phyloP scores from a whole-genome alignment of 2,888 invertebrate species.

The Achlya flavicornis region DNA sequence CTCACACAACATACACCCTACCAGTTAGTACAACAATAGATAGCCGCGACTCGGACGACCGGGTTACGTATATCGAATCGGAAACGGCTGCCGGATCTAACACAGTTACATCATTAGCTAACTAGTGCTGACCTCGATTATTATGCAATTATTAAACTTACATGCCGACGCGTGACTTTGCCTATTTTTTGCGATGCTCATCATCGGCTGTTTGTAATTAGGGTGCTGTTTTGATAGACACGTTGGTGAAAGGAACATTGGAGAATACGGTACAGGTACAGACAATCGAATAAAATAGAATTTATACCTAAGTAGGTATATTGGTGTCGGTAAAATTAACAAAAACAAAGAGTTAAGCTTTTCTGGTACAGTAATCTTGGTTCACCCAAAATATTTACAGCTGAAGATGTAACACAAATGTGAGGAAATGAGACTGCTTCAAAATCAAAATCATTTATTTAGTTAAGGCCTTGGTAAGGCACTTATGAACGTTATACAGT shows the following conservation, averaged over 20 bases:
- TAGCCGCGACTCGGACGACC: slow-evolving; percentile 16
- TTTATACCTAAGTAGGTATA: no score
- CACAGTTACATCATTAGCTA: slow-evolving; percentile 53
- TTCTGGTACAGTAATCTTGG: no score
- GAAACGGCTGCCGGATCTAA: slow-evolving; percentile 62
- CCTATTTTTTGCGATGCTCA: slow-evolving; percentile 23
- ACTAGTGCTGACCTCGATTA: slow-evolving; percentile 56
- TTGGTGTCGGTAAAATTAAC: no score
- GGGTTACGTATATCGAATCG: slow-evolving; percentile 44
- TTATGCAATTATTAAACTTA: slow-evolving; percentile 47
- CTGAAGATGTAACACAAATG: no score
- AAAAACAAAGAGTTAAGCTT: no score
- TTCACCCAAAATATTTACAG: no score
- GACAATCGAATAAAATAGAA: background rate
- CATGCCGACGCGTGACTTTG: slow-evolving; percentile 33
- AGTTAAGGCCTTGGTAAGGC: no score
- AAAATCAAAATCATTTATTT: no score
- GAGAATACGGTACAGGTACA: background rate
- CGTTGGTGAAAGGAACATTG: slow-evolving; percentile 3
- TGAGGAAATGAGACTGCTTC: no score
- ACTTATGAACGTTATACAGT: no score
- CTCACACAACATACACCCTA: background rate
- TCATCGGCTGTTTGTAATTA: slow-evolving; percentile 10
- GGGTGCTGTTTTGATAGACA: background rate
- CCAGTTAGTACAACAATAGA: slow-evolving; percentile 14